Conservation (phyloP, 2,113 vertebrate genomes). For the Pithys albifrons region DNA sequence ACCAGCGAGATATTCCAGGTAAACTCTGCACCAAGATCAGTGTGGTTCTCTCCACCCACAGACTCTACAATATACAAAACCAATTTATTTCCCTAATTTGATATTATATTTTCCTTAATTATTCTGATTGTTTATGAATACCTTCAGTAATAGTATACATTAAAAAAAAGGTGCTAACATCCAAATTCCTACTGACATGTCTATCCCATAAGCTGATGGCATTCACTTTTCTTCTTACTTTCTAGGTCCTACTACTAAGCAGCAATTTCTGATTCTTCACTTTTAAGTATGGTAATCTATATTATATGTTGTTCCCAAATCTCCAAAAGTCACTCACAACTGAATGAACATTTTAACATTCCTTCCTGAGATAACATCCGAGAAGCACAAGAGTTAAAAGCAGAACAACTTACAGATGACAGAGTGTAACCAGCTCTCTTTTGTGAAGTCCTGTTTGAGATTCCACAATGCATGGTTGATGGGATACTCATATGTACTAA, state of each 20-base stretch:
- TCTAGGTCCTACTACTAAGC: neutral
- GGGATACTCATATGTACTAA: neutral
- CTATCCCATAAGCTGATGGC: neutral
- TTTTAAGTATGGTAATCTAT: neutral
- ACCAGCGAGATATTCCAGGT: constrained; percentile 99
- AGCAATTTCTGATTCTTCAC: neutral
- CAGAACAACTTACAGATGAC: neutral
- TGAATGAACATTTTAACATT: neutral
- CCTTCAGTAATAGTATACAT: neutral
- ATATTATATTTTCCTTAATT: neutral
- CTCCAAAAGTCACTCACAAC: neutral
- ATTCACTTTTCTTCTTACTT: neutral
- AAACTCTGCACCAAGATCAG: constrained; percentile 96
- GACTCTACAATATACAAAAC: constrained; percentile 81
- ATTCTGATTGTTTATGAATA: neutral
- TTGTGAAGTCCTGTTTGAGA: neutral
- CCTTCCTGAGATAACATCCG: neutral
- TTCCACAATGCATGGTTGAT: neutral
- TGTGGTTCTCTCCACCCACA: constrained; percentile 97
- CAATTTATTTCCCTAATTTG: neutral
- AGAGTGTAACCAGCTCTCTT: neutral
- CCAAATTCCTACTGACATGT: neutral
- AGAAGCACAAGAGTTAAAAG: neutral
- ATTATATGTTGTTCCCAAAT: neutral
- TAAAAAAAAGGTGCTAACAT: neutral